A percentile compares a stretch with the other conserved stretches of the same genome.
Evolutionary conservation across 2,888 invertebrate species (phyloP).

Genomic region (Pseudococcus jackbeardsleyi): DNA sequence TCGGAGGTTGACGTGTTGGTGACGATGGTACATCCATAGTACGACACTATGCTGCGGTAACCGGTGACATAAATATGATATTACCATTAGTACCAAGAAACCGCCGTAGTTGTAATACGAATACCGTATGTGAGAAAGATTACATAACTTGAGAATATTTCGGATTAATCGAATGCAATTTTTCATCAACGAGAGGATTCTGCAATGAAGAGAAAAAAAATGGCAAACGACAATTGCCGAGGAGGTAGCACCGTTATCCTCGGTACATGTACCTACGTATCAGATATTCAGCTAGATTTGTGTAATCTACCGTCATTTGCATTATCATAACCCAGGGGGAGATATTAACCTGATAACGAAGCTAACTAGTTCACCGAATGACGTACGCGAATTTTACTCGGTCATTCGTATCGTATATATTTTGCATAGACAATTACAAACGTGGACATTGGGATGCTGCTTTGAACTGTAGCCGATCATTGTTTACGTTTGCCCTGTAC

Average conservation of each 20-base stretch:
- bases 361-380: constrained; percentile 31
- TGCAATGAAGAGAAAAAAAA: background rate
- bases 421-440: background rate
- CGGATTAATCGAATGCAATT: background rate
- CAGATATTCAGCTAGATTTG: background rate
- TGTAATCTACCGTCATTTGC: constrained; percentile 26
- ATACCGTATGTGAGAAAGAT: background rate
- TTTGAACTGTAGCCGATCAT: constrained; percentile 30
- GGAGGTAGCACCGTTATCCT: constrained; percentile 8
- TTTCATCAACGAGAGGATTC: background rate
- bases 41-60: background rate
- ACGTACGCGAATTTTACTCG: constrained; percentile 14
- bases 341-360: constrained; percentile 39
- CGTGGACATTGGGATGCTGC: background rate
- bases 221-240: background rate
- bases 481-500: background rate
- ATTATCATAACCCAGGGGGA: background rate
- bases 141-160: background rate
- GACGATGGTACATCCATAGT: background rate
- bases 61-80: constrained; percentile 17
- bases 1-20: background rate
- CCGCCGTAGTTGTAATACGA: background rate
- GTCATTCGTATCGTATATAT: background rate
- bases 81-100: background rate
- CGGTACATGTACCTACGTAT: background rate